Conservation (phyloP, 2,888 invertebrate genomes). For the Drosophila macrospina region DNA sequence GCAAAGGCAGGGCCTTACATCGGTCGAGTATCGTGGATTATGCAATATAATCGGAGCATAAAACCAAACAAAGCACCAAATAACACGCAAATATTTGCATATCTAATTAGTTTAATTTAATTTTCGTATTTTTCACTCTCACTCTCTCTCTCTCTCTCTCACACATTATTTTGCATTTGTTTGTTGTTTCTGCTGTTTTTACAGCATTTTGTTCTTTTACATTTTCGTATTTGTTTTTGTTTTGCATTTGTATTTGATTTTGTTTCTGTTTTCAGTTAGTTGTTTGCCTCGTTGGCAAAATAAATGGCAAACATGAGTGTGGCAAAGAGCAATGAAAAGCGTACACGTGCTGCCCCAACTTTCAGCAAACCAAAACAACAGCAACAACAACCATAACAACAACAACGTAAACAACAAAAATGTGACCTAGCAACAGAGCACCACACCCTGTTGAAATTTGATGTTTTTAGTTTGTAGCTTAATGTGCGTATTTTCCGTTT, state of each 20-base stretch:
- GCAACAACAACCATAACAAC: slow-evolving; percentile 7
- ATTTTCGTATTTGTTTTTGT: slow-evolving; percentile 5
- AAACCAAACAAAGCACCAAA: slow-evolving; percentile 58
- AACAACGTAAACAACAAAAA: slow-evolving; percentile 1
- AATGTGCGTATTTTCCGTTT: neutral
- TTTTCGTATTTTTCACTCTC: slow-evolving; percentile 19
- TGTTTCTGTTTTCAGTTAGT: slow-evolving; percentile 14
- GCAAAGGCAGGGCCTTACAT: neutral
- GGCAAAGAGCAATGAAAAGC: slow-evolving; percentile 7
- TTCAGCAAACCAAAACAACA: neutral
- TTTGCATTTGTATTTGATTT: slow-evolving; percentile 21
- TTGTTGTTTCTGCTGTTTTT: slow-evolving; percentile 29
- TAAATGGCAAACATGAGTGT: neutral
- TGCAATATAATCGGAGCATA: slow-evolving; percentile 68
- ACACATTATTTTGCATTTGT: slow-evolving; percentile 9
- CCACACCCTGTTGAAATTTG: slow-evolving; percentile 30
- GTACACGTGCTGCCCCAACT: slow-evolving; percentile 45
- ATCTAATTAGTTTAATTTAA: slow-evolving; percentile 70
- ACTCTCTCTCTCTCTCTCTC: neutral
- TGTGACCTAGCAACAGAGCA: slow-evolving; percentile 43
- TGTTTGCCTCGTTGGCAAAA: slow-evolving; percentile 31
- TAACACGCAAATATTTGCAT: slow-evolving; percentile 76
- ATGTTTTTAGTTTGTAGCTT: neutral
- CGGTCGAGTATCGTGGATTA: slow-evolving; percentile 44
- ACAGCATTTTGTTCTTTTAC: slow-evolving; percentile 2